A percentile compares a stretch with the other conserved stretches of the same genome.
These are phyloP conservation scores for Sebastes umbrosus DNA, from an alignment of 2,797 vertebrate species.

Conservation along the genomic window DNA sequence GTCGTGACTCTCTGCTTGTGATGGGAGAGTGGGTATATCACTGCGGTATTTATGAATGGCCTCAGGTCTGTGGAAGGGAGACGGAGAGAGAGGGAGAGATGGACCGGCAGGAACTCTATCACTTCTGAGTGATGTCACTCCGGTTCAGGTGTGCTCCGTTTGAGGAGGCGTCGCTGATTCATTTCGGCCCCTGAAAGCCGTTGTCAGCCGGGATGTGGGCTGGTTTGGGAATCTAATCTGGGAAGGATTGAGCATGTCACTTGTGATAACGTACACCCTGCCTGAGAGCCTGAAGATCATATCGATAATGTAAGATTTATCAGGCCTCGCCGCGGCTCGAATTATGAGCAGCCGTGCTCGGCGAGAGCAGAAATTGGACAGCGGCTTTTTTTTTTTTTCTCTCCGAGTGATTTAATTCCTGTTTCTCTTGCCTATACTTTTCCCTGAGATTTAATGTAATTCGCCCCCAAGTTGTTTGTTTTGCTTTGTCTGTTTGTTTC, in stretches of 20 bases:
- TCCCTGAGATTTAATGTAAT: conserved; percentile 72
- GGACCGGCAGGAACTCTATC: conserved; percentile 62
- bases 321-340: conserved; percentile 63
- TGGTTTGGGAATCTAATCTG: conserved; percentile 80
- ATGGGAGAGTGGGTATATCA: conserved; percentile 71
- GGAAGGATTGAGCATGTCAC: conserved; percentile 76
- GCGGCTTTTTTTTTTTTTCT: conserved; percentile 34
- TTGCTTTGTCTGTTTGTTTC: conserved; percentile 68
- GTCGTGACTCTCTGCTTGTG: conserved; percentile 54
- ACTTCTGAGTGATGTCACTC: conserved; percentile 72
- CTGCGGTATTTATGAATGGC: conserved; percentile 76
- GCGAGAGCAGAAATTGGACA: conserved; percentile 74
- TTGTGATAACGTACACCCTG: conserved; percentile 76
- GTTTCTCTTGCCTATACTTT: conserved; percentile 64
- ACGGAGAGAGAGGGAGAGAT: conserved; percentile 12
- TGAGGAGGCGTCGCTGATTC: conserved; percentile 69
- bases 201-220: conserved; percentile 72
- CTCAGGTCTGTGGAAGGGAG: conserved; percentile 54
- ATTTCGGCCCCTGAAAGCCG: conserved; percentile 68
- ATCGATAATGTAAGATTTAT: conserved; percentile 84
- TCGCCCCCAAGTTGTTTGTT: conserved; percentile 70
- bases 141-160: conserved; percentile 68
- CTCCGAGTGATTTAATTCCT: conserved; percentile 69
- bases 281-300: conserved; percentile 73
- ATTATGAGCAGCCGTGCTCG: conserved; percentile 74